Evolutionary conservation across 2,797 vertebrate species (phyloP).

Genomic region (Trachurus trachurus): DNA sequence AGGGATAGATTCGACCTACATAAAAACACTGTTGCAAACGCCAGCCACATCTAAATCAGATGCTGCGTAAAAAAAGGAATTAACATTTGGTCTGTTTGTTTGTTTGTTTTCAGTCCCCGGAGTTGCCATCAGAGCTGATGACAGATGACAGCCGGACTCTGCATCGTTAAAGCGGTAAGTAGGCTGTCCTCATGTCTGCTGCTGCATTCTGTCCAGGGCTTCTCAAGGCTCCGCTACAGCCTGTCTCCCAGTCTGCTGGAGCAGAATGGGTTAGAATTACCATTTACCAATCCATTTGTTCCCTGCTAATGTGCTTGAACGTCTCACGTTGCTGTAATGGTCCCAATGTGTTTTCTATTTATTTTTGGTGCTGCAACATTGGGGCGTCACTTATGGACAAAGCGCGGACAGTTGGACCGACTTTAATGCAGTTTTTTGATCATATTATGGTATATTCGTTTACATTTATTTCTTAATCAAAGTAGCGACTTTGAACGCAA

Average conservation of each 20-base stretch:
- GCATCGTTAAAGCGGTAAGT: slow-evolving; percentile 94
- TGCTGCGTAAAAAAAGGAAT: slow-evolving; percentile 36
- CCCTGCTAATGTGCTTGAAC: slow-evolving; percentile 48
- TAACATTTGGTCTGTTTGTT: slow-evolving; percentile 67
- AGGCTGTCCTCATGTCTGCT: slow-evolving; percentile 73
- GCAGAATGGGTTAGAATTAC: slow-evolving; percentile 72
- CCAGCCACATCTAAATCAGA: slow-evolving; percentile 25
- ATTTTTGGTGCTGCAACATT: slow-evolving; percentile 21
- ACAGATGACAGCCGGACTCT: slow-evolving; percentile 97
- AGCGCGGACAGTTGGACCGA: slow-evolving; percentile 19
- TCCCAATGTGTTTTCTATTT: slow-evolving; percentile 45
- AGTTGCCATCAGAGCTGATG: slow-evolving; percentile 95
- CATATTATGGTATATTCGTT: not conserved
- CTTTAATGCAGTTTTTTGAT: slow-evolving; percentile 23
- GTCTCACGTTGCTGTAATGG: slow-evolving; percentile 53
- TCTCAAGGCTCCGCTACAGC: slow-evolving; percentile 64
- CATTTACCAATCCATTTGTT: slow-evolving; percentile 65
- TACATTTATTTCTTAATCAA: too few relatives aligned
- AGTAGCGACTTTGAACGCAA: not conserved
- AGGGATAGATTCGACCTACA: slow-evolving; percentile 41
- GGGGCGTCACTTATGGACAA: slow-evolving; percentile 24
- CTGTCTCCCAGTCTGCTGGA: slow-evolving; percentile 77
- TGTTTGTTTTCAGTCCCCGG: slow-evolving; percentile 91
- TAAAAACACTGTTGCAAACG: slow-evolving; percentile 30
- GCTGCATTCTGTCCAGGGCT: slow-evolving; percentile 77